Evolutionary conservation across 1,140 invertebrate genomes (phyloP).

Genomic region (Asbolus verrucosus): DNA sequence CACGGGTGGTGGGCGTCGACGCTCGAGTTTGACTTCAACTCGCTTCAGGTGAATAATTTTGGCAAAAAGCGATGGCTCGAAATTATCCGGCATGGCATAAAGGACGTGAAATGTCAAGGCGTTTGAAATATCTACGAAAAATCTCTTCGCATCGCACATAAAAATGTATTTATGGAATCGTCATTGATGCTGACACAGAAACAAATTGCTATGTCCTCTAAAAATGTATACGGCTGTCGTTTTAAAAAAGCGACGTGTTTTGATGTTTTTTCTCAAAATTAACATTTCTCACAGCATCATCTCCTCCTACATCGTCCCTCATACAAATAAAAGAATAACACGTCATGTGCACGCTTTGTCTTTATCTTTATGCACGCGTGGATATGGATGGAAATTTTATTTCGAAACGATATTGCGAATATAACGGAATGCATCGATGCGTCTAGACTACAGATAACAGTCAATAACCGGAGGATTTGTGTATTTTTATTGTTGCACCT

Average conservation of each 20-base stretch:
- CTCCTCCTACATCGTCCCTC: not conserved
- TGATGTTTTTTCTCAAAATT: slow-evolving; percentile 31
- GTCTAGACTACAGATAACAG: slow-evolving; percentile 24
- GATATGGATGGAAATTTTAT: not conserved
- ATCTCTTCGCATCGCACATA: slow-evolving; percentile 33
- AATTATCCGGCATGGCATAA: not conserved
- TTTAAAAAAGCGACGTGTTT: slow-evolving; percentile 30
- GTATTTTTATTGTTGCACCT: slow-evolving; percentile 20
- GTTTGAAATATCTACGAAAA: slow-evolving; percentile 22
- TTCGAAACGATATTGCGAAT: not conserved
- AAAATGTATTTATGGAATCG: slow-evolving; percentile 38
- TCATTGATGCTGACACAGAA: slow-evolving; percentile 34
- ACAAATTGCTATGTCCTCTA: slow-evolving; percentile 33
- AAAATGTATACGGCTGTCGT: slow-evolving; percentile 35
- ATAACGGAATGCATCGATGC: slow-evolving; percentile 11
- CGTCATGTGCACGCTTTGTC: too few species aligned
- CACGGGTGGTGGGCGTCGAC: not conserved
- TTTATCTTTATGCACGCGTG: not conserved
- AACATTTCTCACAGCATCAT: slow-evolving; percentile 15
- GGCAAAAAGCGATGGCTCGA: slow-evolving; percentile 3
- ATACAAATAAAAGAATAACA: too few species aligned
- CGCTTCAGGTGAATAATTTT: not conserved
- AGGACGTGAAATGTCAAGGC: slow-evolving; percentile 23
- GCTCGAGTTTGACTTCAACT: too few species aligned
- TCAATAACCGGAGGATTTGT: slow-evolving; percentile 25